phyloP scores from a whole-genome alignment of 2,797 vertebrate genomes.

The Serranus cabrilla region DNA sequence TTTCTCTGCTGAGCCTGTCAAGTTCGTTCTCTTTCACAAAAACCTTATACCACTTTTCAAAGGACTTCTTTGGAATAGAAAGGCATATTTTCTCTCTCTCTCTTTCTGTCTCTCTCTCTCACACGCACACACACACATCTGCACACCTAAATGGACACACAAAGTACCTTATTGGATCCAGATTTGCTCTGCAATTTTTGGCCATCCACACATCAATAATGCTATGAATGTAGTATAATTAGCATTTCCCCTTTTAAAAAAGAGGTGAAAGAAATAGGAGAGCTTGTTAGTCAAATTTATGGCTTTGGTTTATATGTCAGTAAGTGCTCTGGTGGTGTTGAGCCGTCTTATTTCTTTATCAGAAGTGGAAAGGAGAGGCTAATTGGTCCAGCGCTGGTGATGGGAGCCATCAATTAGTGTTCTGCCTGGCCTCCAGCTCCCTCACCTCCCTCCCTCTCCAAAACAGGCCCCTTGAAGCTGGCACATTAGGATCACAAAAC shows the following conservation, averaged over 20 bases:
- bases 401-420: slow-evolving; percentile 88
- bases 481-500: slow-evolving; percentile 89
- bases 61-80: slow-evolving; percentile 64
- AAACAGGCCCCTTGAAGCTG: slow-evolving; percentile 84
- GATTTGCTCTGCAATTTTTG: slow-evolving; percentile 73
- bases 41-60: slow-evolving; percentile 66
- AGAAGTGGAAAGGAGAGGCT: slow-evolving; percentile 83
- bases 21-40: slow-evolving; percentile 59
- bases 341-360: slow-evolving; percentile 85
- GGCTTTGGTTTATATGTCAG: slow-evolving; percentile 82
- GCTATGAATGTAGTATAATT: slow-evolving; percentile 82
- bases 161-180: slow-evolving; percentile 74
- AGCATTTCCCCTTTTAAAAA: slow-evolving; percentile 73
- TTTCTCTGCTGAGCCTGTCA: slow-evolving; percentile 66
- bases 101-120: slow-evolving; percentile 31
- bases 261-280: slow-evolving; percentile 70
- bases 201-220: slow-evolving; percentile 78
- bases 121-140: slow-evolving; percentile 25
- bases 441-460: slow-evolving; percentile 69
- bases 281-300: slow-evolving; percentile 88
- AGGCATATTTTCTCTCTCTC: slow-evolving; percentile 52
- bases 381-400: slow-evolving; percentile 86
- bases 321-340: slow-evolving; percentile 79
- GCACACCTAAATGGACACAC: slow-evolving; percentile 50
- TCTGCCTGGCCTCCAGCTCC: slow-evolving; percentile 76